Conservation (phyloP, 2,797 vertebrate species). For the Morelia viridis region DNA sequence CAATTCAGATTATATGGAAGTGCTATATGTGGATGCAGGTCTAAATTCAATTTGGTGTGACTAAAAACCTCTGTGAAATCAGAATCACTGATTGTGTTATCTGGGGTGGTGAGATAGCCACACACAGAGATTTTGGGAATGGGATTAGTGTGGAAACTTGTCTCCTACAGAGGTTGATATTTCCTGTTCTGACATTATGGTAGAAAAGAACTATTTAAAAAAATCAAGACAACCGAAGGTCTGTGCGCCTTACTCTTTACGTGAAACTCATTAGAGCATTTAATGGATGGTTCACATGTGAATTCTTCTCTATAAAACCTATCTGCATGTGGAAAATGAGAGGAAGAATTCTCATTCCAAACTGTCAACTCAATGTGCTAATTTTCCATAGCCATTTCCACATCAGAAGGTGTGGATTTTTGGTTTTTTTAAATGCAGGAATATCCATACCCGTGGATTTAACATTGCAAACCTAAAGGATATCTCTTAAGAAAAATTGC, state of each 20-base stretch:
- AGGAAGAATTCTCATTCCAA: neutral
- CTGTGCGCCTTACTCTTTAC: neutral
- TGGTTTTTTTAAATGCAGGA: neutral
- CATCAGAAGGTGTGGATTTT: neutral
- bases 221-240: neutral
- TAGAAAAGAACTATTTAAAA: neutral
- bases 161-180: neutral
- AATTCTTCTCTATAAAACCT: neutral
- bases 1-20: neutral
- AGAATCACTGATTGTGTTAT: neutral
- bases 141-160: neutral
- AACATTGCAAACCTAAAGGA: neutral
- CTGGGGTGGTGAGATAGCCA: neutral
- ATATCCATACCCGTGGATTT: neutral
- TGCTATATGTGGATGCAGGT: neutral
- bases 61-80: neutral
- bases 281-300: neutral
- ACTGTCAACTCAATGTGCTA: too few species aligned
- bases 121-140: neutral
- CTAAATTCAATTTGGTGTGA: neutral
- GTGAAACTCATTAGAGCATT: neutral
- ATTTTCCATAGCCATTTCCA: neutral
- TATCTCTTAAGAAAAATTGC: neutral
- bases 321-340: neutral
- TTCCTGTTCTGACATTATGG: neutral